Base-by-base conservation (phyloP, 2,888 invertebrate genomes). In the Dichetophora obliterata region DNA sequence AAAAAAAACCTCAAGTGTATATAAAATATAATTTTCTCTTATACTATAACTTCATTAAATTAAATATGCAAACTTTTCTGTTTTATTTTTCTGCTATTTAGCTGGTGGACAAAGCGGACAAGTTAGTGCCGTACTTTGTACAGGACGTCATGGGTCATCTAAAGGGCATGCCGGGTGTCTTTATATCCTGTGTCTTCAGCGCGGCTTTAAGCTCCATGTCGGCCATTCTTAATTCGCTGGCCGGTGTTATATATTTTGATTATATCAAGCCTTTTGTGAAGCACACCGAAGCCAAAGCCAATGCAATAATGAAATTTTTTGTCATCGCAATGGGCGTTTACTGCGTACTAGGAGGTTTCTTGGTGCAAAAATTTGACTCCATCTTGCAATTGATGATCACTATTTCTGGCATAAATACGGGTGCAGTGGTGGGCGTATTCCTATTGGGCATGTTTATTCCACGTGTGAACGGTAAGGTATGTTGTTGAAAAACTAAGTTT, bases 391-490 rank as follows among this genome's bases (percentile, higher is more conserved):
- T 90, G 3, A 85, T 89, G 4, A 82, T 89, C 5, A 90, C 90
- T 5, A 88, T 90, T 16, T 86, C 89, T 50, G 91, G 91, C 9
- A 87, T 91, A 19, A 89, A 89, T 24, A 90, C 92, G 0, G 93
- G 94, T 1, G 92, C 93, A 11, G 91, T 93, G 5, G 91, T 93
- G 77, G 94, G 93, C 1, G 90, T 93, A 0, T 94, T 94, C 83
- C 90, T 92, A 5, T 85, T 94, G 48, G 94, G 94, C n/a, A 92
- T 94, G 91, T 89, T 94, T 80, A 89, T 93, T 76, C 94, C 94
- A 0, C 93, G 91, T 88, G 90, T 91, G 2, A 92, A 91, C 84
- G 90, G 86, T 6, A 87, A 85, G 81, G 89, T 85, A 78, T 48
- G 73, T 59, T 16, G 16, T 61, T n/a, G n/a, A n/a, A n/a, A n/a